Base-by-base conservation (phyloP, 2,113 vertebrate species). In the Toxostoma redivivum region DNA sequence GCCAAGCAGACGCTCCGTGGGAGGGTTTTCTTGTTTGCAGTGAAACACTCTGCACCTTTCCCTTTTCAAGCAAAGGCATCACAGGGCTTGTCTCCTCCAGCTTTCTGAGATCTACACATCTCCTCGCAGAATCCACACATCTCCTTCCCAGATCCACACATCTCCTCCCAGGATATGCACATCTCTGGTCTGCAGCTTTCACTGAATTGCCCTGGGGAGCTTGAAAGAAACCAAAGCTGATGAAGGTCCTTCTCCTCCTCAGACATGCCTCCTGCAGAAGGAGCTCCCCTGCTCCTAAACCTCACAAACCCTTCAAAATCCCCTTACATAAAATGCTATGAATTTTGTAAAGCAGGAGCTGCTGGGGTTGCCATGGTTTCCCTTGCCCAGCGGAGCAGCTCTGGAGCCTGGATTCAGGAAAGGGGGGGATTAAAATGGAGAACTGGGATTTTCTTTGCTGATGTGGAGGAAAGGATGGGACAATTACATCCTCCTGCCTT, bases 341-440 rank as follows among this genome's bases (percentile, higher is more conserved):
- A 80, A 90, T 97, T 97, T 72, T 89, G 94, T 83, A 92, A 97
- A 92, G 94, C 85, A 2, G 79, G 96, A 97, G 93, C 92, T 95
- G 97, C 86, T n/a, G 56, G 88, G 61, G 96, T 97, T 97, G 94
- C 97, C 94, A 96, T 97, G 93, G 97, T 97, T 98, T 96, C 96
- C 92, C 86, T 78, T 92, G 94, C 96, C 96, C 37, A 0, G 78
- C 97, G 94, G 94, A 94, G 92, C 88, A 17, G 70, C 96, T 96
- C 88, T 42, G 5, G 69, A 97, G 94, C 74, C 80, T 13, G 45
- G 97, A 96, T 96, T 94, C 85, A 12, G 92, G 78, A 95, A 91
- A 97, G 74, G 51, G 47, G 44, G 73, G 92, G 96, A 94, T 73
- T 72, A 85, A 65, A 86, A 92, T 58, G 62, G 95, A 96, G 88